Conservation (phyloP, 2,888 invertebrate species). For the Ditylenchus weischeri region DNA sequence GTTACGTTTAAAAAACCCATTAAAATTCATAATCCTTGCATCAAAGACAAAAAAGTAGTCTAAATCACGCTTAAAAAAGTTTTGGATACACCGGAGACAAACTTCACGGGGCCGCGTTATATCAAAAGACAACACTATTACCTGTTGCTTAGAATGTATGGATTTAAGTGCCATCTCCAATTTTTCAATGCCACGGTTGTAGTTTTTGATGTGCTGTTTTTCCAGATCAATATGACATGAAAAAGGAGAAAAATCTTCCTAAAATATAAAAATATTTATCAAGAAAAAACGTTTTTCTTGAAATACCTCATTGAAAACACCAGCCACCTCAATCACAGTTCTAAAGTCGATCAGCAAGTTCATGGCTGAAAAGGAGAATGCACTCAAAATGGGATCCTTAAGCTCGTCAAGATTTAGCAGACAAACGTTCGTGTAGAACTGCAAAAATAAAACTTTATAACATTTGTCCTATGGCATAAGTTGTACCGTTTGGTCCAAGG, state of each 20-base stretch:
- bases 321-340: conserved; percentile 11
- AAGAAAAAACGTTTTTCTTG: background rate
- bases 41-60: too few species aligned
- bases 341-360: conserved; percentile 20
- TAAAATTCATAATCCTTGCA: too few species aligned
- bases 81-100: too few species aligned
- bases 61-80: too few species aligned
- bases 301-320: conserved; percentile 19
- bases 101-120: too few species aligned
- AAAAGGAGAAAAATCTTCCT: conserved; percentile 12
- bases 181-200: too few species aligned
- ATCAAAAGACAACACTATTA: too few species aligned
- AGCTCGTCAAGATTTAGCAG: conserved; percentile 23
- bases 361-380: conserved; percentile 17
- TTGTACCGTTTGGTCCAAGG: conserved; percentile 35
- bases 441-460: conserved; percentile 4
- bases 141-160: too few species aligned
- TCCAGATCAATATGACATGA: conserved; percentile 1
- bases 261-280: background rate
- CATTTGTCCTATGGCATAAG: background rate
- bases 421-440: conserved; percentile 36
- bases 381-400: conserved; percentile 15
- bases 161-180: too few species aligned
- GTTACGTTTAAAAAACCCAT: too few species aligned
- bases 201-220: too few species aligned